Conservation (phyloP, 2,797 vertebrate species). For the Philypnodon macrostomus region DNA sequence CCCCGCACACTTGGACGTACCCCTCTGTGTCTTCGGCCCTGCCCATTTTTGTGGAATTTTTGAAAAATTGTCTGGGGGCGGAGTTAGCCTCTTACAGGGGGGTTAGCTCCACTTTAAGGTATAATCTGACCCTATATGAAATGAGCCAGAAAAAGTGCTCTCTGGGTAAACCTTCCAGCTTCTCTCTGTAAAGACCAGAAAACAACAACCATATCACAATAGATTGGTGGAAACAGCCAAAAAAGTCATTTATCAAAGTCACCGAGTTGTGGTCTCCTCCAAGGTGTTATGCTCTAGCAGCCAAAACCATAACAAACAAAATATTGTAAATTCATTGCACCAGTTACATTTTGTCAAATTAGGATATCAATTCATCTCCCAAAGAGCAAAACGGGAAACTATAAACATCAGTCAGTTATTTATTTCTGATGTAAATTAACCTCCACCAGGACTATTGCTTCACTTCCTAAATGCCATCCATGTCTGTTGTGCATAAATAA, state of each 20-base stretch:
- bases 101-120: no score
- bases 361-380: no score
- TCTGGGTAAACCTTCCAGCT: slow-evolving; percentile 41
- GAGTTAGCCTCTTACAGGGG: no score
- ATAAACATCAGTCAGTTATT: slow-evolving; percentile 4
- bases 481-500: slow-evolving; percentile 14
- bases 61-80: no score
- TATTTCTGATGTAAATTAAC: slow-evolving; percentile 4
- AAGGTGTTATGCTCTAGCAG: slow-evolving; percentile 21
- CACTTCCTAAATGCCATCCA: slow-evolving; percentile 9
- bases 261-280: slow-evolving; percentile 29
- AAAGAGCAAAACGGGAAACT: slow-evolving; percentile 18
- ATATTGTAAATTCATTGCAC: no score
- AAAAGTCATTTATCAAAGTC: slow-evolving; percentile 70
- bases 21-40: no score
- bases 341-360: no score
- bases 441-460: slow-evolving; percentile 13
- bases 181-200: slow-evolving; percentile 48
- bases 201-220: slow-evolving; percentile 31
- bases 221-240: slow-evolving; percentile 51
- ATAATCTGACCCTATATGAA: slow-evolving; percentile 22
- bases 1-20: no score
- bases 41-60: no score
- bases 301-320: neutral
- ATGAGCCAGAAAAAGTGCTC: slow-evolving; percentile 38